Evolutionary conservation across 2,797 vertebrate species (phyloP).

Genomic region (Dryobates pubescens): DNA sequence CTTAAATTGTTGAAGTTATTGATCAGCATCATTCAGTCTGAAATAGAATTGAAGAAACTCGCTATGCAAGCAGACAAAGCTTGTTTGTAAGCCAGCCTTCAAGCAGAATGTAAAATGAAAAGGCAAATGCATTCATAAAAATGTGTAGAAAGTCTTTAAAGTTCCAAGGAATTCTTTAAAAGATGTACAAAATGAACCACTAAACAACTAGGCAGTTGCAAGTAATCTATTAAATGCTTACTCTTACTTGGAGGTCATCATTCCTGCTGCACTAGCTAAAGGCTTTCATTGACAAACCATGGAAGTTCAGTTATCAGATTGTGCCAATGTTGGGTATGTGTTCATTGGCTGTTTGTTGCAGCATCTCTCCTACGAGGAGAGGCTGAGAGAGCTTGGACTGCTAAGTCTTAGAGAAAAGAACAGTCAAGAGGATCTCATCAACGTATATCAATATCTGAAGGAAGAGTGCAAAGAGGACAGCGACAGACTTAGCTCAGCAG

Average conservation of each 20-base stretch:
- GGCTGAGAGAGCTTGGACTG: not conserved
- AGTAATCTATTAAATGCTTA: not conserved
- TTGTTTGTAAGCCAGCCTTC: not conserved
- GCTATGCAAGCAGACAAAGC: not conserved
- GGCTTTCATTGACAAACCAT: not conserved
- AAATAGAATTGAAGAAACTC: not conserved
- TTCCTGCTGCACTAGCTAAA: not conserved
- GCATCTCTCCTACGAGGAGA: not conserved
- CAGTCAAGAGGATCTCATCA: not conserved
- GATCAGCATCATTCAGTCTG: not conserved
- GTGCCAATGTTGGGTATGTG: fast-evolving
- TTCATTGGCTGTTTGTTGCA: not conserved
- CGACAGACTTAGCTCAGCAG: not conserved
- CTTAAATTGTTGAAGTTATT: not conserved
- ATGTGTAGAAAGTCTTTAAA: not conserved
- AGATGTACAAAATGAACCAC: not conserved
- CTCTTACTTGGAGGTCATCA: not conserved
- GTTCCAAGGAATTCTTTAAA: not conserved
- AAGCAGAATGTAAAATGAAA: not conserved
- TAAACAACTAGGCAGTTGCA: not conserved
- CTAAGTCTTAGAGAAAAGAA: not conserved
- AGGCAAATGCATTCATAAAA: not conserved
- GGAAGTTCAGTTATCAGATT: not conserved
- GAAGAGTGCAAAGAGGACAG: not conserved
- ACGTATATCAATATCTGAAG: not conserved